phyloP scores from a whole-genome alignment of 2,888 invertebrate species.

The Pterobdella sp. region DNA sequence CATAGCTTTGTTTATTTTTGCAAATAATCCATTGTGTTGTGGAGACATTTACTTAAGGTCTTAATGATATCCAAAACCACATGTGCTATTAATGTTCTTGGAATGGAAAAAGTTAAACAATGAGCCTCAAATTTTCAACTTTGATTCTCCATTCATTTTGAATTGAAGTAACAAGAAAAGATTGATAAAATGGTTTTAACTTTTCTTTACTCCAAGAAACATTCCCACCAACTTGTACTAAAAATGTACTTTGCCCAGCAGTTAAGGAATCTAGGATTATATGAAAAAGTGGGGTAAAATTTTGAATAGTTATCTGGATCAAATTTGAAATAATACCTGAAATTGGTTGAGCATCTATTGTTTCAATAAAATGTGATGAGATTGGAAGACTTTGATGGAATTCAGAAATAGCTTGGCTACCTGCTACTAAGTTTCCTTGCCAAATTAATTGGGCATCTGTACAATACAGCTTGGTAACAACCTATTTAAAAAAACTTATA shows the following conservation, averaged over 20 bases:
- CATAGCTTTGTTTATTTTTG: too few species aligned
- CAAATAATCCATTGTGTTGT: too few species aligned
- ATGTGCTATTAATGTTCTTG: not conserved
- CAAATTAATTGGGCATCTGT: slow-evolving; percentile 76
- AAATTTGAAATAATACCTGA: slow-evolving; percentile 55
- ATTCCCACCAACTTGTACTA: slow-evolving; percentile 1
- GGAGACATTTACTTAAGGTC: too few species aligned
- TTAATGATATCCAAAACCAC: too few species aligned
- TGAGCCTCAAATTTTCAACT: slow-evolving; percentile 19
- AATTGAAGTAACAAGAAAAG: slow-evolving; percentile 18
- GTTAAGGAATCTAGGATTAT: slow-evolving; percentile 7
- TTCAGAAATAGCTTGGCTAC: slow-evolving; percentile 73
- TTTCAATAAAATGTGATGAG: slow-evolving; percentile 67
- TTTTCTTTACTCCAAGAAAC: slow-evolving; percentile 1
- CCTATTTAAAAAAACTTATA: slow-evolving; percentile 37
- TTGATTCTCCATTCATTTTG: slow-evolving; percentile 22
- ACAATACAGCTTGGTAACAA: slow-evolving; percentile 68
- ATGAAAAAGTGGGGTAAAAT: too few species aligned
- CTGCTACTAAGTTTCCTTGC: slow-evolving; percentile 80
- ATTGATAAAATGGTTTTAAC: slow-evolving; percentile 2
- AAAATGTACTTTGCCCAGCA: slow-evolving; percentile 16
- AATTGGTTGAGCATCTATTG: slow-evolving; percentile 80
- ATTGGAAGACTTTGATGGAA: slow-evolving; percentile 75
- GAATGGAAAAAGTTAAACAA: not conserved
- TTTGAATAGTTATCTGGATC: too few species aligned